These are phyloP conservation scores for Zygaena filipendulae DNA, from an alignment of 2,888 invertebrate genomes.

Conservation along the genomic window DNA sequence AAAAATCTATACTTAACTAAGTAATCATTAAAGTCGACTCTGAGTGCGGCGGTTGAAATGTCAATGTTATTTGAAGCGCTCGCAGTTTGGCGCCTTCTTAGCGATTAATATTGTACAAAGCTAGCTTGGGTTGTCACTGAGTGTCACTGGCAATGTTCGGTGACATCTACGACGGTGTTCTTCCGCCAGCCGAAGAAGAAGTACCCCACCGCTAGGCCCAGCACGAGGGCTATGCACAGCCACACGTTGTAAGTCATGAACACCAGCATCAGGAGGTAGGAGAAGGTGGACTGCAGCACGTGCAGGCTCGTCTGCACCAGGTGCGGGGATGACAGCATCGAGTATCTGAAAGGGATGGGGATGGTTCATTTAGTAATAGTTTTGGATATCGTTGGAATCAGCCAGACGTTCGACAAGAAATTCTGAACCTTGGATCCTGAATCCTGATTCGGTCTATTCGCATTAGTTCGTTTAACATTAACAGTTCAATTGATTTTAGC, in stretches of 20 bases:
- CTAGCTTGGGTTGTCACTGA: too few species aligned
- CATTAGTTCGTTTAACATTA: too few species aligned
- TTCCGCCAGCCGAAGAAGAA: slow-evolving; percentile 97
- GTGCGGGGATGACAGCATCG: slow-evolving; percentile 85
- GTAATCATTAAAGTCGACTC: too few species aligned
- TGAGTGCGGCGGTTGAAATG: too few species aligned
- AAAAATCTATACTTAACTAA: too few species aligned
- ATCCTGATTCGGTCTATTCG: too few species aligned
- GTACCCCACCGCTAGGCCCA: slow-evolving; percentile 92
- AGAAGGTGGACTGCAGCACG: slow-evolving; percentile 87
- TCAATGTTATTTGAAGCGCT: too few species aligned
- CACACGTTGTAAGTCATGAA: slow-evolving; percentile 98
- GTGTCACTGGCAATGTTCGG: slow-evolving; percentile 94
- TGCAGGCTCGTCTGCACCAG: slow-evolving; percentile 87
- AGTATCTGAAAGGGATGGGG: slow-evolving; percentile 70
- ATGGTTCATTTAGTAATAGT: not conserved
- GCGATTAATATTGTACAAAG: too few species aligned
- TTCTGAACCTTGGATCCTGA: too few species aligned
- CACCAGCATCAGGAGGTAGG: slow-evolving; percentile 94
- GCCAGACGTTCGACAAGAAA: not conserved
- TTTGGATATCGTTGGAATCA: slow-evolving; percentile 1
- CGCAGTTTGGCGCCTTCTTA: too few species aligned
- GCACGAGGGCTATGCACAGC: slow-evolving; percentile 88
- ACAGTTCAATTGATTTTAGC: too few species aligned
- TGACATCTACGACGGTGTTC: slow-evolving; percentile 88